Evolutionary conservation across 2,797 vertebrate genomes (phyloP), one percentile per base, ranked within the genome.

Genomic region (Xyrichtys novacula): DNA sequence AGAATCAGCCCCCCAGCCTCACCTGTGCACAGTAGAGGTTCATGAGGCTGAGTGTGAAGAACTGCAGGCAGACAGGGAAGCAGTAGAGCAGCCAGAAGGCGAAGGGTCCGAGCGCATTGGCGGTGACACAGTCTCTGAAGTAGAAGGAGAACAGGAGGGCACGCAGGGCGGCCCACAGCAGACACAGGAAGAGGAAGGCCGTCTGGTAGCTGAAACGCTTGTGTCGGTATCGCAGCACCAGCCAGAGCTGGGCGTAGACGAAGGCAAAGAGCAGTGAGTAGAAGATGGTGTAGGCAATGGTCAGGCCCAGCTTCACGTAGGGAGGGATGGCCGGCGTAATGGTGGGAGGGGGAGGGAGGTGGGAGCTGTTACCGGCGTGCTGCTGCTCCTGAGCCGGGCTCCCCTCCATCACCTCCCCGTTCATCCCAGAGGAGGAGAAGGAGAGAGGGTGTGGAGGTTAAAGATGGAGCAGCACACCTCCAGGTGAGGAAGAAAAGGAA

Each of bases 21-120:
- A 97, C 97, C 97, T 97, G 96, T 48, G 95, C 94, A 67, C 96
- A 97, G 92, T 98, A 98, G 71, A 98, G 91, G 91, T 97, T 98
- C 95, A 98, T 95, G 71, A 98, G 93, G 79, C 96, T 96, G 83
- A 98, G 93, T 0, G 96, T 98, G 91, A 97, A 97, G 94, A 98
- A 98, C 93, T 98, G 97, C 57, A 98, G 95, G 86, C 96, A 98
- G 67, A 98, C 96, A 2, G 97, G 97, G 88, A 95, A 96, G 90
- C 97, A 98, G 88, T 97, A 97, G 57, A 98, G 96, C 70, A 97
- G 93, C 97, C 97, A 98, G 93, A 97, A 98, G 87, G 94, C 79
- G 75, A 97, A 96, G 60, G 97, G 96, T 29, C 93, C 91, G 26
- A 98, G 91, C 2, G 94, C 91, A 68, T 97, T 98, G 80, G 95